Percentiles rank a stretch among this genome's conserved stretches.
Conservation (phyloP, 2,797 vertebrate species). For the Acridotheres tristis region DNA sequence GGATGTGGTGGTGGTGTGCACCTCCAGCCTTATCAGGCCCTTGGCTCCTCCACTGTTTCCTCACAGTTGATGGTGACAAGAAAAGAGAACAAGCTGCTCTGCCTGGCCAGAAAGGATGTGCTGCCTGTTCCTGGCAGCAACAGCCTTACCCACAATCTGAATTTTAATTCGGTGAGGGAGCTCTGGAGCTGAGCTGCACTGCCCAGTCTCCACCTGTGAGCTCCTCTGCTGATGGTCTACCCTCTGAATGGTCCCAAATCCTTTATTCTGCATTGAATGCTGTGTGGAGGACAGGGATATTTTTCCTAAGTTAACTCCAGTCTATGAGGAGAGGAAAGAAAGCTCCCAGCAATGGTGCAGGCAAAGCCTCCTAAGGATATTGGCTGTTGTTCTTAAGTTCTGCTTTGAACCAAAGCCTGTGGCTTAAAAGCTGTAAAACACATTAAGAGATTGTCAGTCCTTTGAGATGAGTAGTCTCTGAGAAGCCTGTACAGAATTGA, state of each 20-base stretch:
- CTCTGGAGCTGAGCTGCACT: background rate
- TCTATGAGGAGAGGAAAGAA: background rate
- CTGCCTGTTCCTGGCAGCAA: background rate
- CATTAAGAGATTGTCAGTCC: background rate
- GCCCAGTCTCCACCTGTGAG: background rate
- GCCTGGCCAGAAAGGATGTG: background rate
- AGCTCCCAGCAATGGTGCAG: background rate
- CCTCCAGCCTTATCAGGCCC: background rate
- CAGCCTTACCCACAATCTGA: background rate
- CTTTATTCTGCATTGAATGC: background rate
- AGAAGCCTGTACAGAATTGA: background rate
- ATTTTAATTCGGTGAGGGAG: background rate
- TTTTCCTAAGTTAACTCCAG: background rate
- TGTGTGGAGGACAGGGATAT: background rate
- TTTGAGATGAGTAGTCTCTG: background rate
- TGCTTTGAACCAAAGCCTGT: background rate
- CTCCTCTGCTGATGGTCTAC: background rate
- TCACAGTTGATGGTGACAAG: background rate
- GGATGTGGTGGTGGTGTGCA: background rate
- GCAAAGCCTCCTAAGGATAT: background rate
- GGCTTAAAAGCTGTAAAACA: slow-evolving; percentile 5
- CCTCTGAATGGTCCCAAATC: background rate
- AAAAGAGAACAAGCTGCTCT: background rate
- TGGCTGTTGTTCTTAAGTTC: background rate
- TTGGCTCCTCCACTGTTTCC: background rate